phyloP scores from a whole-genome alignment of 2,113 vertebrate species.

The Emydura subglobosa region DNA sequence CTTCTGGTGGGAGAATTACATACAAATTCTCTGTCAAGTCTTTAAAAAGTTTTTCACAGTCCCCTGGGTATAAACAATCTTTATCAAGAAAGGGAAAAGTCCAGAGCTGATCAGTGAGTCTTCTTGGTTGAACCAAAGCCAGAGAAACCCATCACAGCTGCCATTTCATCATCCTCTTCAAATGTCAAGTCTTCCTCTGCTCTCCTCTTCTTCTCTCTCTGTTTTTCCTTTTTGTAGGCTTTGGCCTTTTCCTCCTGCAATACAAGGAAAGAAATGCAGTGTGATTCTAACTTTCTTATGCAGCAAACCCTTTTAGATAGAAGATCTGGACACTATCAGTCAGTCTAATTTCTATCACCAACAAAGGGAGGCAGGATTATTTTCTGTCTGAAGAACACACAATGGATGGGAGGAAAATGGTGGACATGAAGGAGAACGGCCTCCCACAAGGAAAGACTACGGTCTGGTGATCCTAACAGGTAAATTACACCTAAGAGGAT shows the following conservation, averaged over 20 bases:
- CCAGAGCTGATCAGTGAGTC: conserved; percentile 85
- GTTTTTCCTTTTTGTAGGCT: conserved; percentile 98
- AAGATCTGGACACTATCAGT: neutral
- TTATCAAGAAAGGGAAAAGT: conserved; percentile 53
- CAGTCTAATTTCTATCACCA: neutral
- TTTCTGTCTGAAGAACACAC: neutral
- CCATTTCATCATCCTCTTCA: conserved; percentile 98
- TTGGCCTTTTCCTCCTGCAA: conserved; percentile 97
- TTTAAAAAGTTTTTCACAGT: conserved; percentile 66
- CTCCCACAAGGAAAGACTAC: neutral
- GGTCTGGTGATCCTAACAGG: neutral
- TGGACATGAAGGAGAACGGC: neutral
- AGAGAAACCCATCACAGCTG: conserved; percentile 98
- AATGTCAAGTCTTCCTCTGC: conserved; percentile 94
- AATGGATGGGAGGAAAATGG: neutral
- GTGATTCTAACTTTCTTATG: neutral
- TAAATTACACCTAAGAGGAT: neutral
- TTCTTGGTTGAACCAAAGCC: conserved; percentile 97
- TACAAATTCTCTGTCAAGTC: conserved; percentile 62
- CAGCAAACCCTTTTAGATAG: neutral
- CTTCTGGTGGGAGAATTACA: conserved; percentile 53
- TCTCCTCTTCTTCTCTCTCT: conserved; percentile 94
- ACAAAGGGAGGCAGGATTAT: neutral
- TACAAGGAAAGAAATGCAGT: conserved; percentile 27
- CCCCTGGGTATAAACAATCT: conserved; percentile 69